These are phyloP conservation scores for Drosophila peninsularis DNA, from an alignment of 2,888 invertebrate genomes.

Conservation along the genomic window DNA sequence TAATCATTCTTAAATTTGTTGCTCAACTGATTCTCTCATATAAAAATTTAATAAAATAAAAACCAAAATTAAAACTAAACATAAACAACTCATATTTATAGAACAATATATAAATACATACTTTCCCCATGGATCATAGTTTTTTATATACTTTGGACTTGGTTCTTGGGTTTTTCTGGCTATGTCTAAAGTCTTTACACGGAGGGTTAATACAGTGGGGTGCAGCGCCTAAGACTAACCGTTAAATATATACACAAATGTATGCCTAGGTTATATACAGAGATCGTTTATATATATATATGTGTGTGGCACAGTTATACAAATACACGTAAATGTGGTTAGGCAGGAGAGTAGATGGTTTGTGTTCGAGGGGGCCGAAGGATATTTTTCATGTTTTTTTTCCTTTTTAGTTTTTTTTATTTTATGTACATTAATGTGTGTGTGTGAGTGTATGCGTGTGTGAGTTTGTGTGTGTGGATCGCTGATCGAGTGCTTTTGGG, in stretches of 20 bases:
- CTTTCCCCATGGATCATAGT: slow-evolving; percentile 12
- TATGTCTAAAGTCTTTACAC: slow-evolving; percentile 25
- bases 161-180: slow-evolving; percentile 2
- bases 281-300: slow-evolving; percentile 20
- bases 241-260: slow-evolving; percentile 38
- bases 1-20: neutral
- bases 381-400: slow-evolving; percentile 5
- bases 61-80: neutral
- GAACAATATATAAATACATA: slow-evolving; percentile 5
- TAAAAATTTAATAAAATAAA: too few species aligned
- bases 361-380: slow-evolving; percentile 4
- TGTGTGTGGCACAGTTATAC: slow-evolving; percentile 39
- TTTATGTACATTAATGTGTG: slow-evolving; percentile 30
- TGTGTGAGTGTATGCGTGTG: neutral
- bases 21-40: slow-evolving; percentile 6
- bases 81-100: neutral
- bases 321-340: slow-evolving; percentile 58
- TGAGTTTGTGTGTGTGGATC: slow-evolving; percentile 12
- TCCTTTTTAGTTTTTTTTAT: neutral
- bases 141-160: slow-evolving; percentile 1
- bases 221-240: slow-evolving; percentile 36
- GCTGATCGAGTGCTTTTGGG: slow-evolving; percentile 11
- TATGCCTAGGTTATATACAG: slow-evolving; percentile 54
- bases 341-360: slow-evolving; percentile 19
- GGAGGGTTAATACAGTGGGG: slow-evolving; percentile 31